phyloP scores from a whole-genome alignment of 2,113 vertebrate genomes.

The Benitochromis conjunctus region DNA sequence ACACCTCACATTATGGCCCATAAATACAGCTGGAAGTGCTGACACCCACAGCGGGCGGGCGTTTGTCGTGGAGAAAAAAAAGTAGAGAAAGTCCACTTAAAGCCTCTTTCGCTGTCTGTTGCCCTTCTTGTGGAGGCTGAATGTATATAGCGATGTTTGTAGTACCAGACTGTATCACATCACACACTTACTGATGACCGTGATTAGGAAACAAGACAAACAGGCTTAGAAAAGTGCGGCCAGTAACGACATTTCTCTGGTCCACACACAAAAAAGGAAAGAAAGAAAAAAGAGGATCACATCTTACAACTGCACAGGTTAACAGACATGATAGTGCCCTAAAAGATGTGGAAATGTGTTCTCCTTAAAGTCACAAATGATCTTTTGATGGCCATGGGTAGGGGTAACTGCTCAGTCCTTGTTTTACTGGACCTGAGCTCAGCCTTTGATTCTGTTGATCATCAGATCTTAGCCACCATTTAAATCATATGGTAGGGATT shows the following conservation, averaged over 20 bases:
- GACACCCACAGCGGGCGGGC: background rate
- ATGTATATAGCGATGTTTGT: background rate
- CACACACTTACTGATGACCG: background rate
- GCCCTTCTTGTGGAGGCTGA: background rate
- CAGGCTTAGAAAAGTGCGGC: background rate
- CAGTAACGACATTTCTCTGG: background rate
- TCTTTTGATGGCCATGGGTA: too few species aligned
- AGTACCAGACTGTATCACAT: background rate
- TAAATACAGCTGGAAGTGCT: conserved; percentile 45
- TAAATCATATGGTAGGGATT: too few species aligned
- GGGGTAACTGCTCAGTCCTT: too few species aligned
- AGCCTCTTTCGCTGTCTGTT: background rate
- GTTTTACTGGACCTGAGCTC: too few species aligned
- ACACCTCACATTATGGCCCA: conserved; percentile 44
- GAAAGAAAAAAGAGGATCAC: too few species aligned
- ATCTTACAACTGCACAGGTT: background rate
- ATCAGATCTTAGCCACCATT: too few species aligned
- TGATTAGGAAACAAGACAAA: background rate
- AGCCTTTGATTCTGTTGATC: too few species aligned
- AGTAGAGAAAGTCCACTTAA: conserved; percentile 24
- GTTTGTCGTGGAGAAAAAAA: background rate
- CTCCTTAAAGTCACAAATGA: too few species aligned
- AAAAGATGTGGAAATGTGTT: background rate
- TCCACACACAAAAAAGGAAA: background rate
- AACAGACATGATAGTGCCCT: background rate